Conservation (phyloP, 2,797 vertebrate genomes). For the Mallotus villosus region DNA sequence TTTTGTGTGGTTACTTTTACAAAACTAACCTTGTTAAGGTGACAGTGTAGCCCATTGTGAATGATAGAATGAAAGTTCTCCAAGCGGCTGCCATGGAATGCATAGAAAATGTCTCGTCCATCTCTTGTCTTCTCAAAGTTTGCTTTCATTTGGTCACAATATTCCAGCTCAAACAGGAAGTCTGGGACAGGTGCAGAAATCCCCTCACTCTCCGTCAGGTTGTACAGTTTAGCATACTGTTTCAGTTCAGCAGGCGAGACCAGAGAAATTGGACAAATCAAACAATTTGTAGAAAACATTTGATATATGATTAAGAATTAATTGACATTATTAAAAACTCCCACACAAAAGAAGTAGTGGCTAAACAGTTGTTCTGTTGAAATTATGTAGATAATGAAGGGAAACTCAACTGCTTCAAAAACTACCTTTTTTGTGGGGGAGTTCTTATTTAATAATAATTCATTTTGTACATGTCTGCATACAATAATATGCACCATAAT, state of each 20-base stretch:
- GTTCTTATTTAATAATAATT: no score
- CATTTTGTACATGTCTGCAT: no score
- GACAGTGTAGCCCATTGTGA: constrained; percentile 95
- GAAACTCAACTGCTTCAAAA: no score
- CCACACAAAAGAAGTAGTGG: no score
- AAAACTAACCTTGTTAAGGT: constrained; percentile 76
- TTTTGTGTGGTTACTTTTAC: neutral
- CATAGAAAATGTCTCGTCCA: constrained; percentile 88
- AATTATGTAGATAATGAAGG: no score
- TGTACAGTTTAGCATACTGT: constrained; percentile 87
- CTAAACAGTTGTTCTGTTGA: no score
- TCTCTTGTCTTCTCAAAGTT: constrained; percentile 88
- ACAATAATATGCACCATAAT: neutral
- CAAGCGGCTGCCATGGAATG: constrained; percentile 94
- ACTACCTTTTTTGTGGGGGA: no score
- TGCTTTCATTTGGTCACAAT: constrained; percentile 85
- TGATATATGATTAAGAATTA: no score
- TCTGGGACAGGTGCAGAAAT: constrained; percentile 81
- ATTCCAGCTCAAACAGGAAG: constrained; percentile 93
- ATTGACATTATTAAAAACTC: no score
- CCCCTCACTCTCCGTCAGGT: constrained; percentile 79
- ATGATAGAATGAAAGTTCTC: constrained; percentile 99
- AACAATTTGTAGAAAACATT: no score
- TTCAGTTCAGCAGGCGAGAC: constrained; percentile 9
- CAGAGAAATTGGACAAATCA: constrained; percentile 3